These are phyloP conservation scores for Xestia ashworthii DNA, from an alignment of 2,888 invertebrate genomes.

Conservation along the genomic window DNA sequence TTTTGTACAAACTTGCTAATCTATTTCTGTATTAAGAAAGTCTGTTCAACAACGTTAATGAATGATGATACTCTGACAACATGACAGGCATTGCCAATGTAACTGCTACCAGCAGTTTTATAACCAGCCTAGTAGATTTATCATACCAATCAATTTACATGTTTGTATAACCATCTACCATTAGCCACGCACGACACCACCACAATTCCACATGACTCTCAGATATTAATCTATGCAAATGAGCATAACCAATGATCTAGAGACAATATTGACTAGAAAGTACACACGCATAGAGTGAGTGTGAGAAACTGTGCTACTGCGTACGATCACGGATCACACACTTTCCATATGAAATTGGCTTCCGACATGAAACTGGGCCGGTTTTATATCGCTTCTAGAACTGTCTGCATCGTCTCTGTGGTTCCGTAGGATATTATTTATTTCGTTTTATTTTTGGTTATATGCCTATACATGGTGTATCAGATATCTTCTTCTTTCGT, in stretches of 20 bases:
- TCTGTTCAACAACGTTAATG: not conserved
- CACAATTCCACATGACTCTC: constrained; percentile 1
- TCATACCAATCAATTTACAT: not conserved
- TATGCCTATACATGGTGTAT: not conserved
- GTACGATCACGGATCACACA: constrained; percentile 60
- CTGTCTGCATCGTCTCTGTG: constrained; percentile 2
- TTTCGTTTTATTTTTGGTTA: not conserved
- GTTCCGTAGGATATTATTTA: constrained; percentile 21
- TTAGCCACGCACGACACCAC: not conserved
- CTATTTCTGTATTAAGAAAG: not conserved
- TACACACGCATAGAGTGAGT: constrained; percentile 49
- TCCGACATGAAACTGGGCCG: constrained; percentile 62
- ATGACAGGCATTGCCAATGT: not conserved
- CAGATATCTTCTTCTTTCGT: not conserved
- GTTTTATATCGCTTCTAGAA: constrained; percentile 37
- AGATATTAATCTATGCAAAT: constrained; percentile 50
- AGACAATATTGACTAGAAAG: constrained; percentile 60
- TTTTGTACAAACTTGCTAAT: too few relatives aligned
- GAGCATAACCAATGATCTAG: constrained; percentile 48
- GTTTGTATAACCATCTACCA: not conserved
- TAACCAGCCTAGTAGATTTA: not conserved
- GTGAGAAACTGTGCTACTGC: constrained; percentile 54
- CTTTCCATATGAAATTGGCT: constrained; percentile 70
- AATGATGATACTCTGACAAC: too few relatives aligned
- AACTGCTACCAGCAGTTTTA: not conserved